A percentile compares a stretch with the other conserved stretches of the same genome.
Conservation (phyloP, 2,797 vertebrate genomes). For the Austrolebias charrua region DNA sequence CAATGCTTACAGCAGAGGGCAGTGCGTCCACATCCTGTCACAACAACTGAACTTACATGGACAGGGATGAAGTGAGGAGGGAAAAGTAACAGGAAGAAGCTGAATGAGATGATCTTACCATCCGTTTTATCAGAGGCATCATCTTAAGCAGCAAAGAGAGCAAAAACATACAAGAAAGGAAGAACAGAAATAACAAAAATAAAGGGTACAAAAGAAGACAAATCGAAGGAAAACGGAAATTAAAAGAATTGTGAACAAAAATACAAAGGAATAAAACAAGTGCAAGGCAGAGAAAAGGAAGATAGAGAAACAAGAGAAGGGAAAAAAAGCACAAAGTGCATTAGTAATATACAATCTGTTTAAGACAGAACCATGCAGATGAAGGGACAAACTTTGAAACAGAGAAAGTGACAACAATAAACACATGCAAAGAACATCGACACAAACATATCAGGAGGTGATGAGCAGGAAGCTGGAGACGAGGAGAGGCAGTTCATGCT, state of each 20-base stretch:
- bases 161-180: slow-evolving; percentile 25
- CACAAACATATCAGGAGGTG: slow-evolving; percentile 42
- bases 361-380: slow-evolving; percentile 46
- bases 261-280: slow-evolving; percentile 59
- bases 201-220: slow-evolving; percentile 16
- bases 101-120: slow-evolving; percentile 89
- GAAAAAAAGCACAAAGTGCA: slow-evolving; percentile 60
- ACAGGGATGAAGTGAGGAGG: slow-evolving; percentile 35
- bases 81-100: slow-evolving; percentile 48
- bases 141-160: slow-evolving; percentile 89
- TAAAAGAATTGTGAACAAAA: slow-evolving; percentile 20
- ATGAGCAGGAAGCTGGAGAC: slow-evolving; percentile 58
- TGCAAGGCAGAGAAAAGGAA: slow-evolving; percentile 13
- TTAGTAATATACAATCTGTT: slow-evolving; percentile 64
- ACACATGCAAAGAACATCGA: slow-evolving; percentile 58
- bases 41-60: slow-evolving; percentile 22
- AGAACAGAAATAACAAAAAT: slow-evolving; percentile 28
- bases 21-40: slow-evolving; percentile 45
- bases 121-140: slow-evolving; percentile 98
- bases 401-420: slow-evolving; percentile 26
- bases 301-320: slow-evolving; percentile 44
- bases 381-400: slow-evolving; percentile 16
- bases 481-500: slow-evolving; percentile 40
- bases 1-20: slow-evolving; percentile 60
- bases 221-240: neutral